Conservation (phyloP, 1,140 invertebrate genomes). For the Popillia japonica region DNA sequence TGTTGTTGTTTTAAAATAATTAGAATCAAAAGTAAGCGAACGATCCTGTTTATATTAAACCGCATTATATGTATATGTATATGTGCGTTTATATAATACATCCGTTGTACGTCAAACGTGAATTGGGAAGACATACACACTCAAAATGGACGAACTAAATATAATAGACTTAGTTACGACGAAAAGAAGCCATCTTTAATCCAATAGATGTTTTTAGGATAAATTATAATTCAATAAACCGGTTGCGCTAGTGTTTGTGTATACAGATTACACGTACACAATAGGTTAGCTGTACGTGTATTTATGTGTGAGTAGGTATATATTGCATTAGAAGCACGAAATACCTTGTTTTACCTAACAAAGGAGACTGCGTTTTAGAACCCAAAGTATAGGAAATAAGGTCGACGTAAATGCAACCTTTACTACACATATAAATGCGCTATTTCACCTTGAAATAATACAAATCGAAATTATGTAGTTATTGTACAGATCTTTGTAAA, state of each 20-base stretch:
- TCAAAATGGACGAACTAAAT: not conserved
- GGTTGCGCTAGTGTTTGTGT: constrained; percentile 17
- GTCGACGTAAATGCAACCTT: constrained; percentile 35
- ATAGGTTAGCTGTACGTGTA: not conserved
- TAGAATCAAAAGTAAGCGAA: too few species aligned
- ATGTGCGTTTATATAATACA: not conserved
- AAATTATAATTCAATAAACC: constrained; percentile 44
- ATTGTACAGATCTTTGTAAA: constrained; percentile 2
- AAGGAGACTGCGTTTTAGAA: constrained; percentile 35
- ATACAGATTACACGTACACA: not conserved
- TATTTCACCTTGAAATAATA: constrained; percentile 39
- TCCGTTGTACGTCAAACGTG: not conserved
- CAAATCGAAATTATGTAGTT: constrained; percentile 26
- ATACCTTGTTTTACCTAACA: constrained; percentile 39
- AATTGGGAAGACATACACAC: constrained; percentile 21
- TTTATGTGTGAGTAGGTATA: not conserved
- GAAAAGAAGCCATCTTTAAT: constrained; percentile 35
- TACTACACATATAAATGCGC: constrained; percentile 29
- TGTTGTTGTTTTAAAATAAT: too few species aligned
- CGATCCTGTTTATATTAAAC: too few species aligned
- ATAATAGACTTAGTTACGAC: not conserved
- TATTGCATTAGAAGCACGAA: constrained; percentile 42
- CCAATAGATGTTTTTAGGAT: constrained; percentile 40
- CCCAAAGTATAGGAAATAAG: constrained; percentile 39
- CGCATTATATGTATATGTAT: too few species aligned